These are phyloP conservation scores for Elaphurus davidianus DNA, from an alignment of 2,113 vertebrate genomes.

Conservation along the genomic window DNA sequence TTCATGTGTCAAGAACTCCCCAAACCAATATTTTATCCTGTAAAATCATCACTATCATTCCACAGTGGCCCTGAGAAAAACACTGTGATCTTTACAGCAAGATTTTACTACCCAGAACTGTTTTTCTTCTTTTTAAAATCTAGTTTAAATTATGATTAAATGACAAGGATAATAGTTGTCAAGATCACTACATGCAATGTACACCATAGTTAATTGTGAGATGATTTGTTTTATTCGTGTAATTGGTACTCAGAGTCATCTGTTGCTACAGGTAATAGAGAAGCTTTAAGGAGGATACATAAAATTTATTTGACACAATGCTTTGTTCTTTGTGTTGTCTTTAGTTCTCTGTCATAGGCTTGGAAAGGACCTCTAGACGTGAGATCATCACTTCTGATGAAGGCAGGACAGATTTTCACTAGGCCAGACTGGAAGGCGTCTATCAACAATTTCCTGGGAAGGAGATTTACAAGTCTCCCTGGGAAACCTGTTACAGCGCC, in stretches of 20 bases:
- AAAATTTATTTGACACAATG: background rate
- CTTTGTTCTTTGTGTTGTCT: background rate
- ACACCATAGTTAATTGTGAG: background rate
- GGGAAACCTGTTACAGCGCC: background rate
- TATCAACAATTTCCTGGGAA: constrained; percentile 31
- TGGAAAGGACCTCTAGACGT: background rate
- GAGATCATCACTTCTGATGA: background rate
- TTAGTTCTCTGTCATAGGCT: background rate
- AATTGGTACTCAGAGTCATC: background rate
- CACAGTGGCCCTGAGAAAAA: background rate
- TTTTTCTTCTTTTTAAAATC: background rate
- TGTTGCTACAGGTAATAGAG: background rate
- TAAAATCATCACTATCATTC: background rate
- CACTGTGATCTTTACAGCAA: background rate
- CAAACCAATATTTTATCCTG: background rate
- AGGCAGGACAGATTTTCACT: background rate
- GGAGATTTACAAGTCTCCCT: background rate
- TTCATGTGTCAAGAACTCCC: background rate
- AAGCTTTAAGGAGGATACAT: background rate
- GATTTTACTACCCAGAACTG: background rate
- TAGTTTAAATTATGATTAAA: background rate
- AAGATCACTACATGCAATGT: background rate
- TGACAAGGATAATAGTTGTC: background rate
- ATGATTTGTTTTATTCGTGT: background rate
- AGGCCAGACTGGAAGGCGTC: background rate